Percentiles rank a stretch among this genome's conserved stretches.
Conservation (phyloP, 2,888 invertebrate species). For the Tetrapedia diversipes region DNA sequence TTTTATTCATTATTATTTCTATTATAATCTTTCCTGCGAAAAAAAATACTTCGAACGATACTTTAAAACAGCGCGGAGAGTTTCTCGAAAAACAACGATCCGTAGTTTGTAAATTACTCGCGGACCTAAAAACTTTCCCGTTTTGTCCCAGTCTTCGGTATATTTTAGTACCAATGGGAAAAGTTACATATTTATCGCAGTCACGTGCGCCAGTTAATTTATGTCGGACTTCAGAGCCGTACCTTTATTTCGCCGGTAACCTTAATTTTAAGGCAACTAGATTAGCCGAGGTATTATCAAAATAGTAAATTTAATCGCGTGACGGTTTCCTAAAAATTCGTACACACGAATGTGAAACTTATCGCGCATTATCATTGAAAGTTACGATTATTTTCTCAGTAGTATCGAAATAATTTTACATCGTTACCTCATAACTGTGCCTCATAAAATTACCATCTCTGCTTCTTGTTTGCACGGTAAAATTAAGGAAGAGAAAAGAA, state of each 20-base stretch:
- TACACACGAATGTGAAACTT: slow-evolving; percentile 6
- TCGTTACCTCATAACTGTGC: neutral
- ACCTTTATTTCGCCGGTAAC: slow-evolving; percentile 60
- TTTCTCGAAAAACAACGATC: neutral
- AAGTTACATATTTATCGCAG: slow-evolving; percentile 64
- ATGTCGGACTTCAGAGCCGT: slow-evolving; percentile 46
- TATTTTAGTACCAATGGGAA: slow-evolving; percentile 14
- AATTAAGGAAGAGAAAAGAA: no score
- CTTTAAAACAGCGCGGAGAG: neutral
- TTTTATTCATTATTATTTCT: no score
- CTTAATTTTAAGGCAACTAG: slow-evolving; percentile 63
- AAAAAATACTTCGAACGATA: neutral
- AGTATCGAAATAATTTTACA: neutral
- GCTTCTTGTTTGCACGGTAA: no score
- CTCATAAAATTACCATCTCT: neutral
- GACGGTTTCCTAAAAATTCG: slow-evolving; percentile 41
- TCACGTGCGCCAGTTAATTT: slow-evolving; percentile 68
- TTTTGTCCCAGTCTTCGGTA: neutral
- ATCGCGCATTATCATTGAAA: neutral
- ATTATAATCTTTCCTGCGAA: no score
- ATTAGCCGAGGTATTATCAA: slow-evolving; percentile 51
- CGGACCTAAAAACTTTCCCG: slow-evolving; percentile 4
- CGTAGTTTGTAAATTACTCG: neutral
- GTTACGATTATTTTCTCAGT: slow-evolving; percentile 11
- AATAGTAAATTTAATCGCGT: slow-evolving; percentile 56